Evolutionary conservation across 1,140 invertebrate genomes (phyloP).

Genomic region (Zaprionus ghesquierei): DNA sequence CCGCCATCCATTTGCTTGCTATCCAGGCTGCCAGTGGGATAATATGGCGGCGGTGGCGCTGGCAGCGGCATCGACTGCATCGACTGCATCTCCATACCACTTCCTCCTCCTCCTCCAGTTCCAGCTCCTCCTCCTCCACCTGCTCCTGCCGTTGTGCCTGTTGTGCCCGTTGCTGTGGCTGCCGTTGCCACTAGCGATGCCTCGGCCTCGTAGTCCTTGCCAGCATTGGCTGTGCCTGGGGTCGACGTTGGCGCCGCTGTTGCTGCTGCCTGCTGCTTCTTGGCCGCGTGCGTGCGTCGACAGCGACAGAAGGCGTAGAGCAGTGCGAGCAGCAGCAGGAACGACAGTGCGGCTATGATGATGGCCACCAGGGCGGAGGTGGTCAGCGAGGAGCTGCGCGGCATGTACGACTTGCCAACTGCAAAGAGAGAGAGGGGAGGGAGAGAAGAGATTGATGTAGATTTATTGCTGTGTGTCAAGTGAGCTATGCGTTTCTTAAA

Average conservation of each 20-base stretch:
- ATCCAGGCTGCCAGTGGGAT: conserved; percentile 73
- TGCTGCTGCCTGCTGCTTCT: conserved; percentile 48
- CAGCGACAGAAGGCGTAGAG: conserved; percentile 73
- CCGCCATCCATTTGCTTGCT: conserved; percentile 66
- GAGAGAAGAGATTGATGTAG: neutral
- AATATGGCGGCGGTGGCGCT: conserved; percentile 72
- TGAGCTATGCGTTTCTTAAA: neutral
- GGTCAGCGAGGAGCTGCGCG: conserved; percentile 60
- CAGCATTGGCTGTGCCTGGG: conserved; percentile 18
- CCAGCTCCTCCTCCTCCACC: conserved; percentile 7
- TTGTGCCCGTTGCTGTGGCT: conserved; percentile 12
- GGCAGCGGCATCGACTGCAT: conserved; percentile 5
- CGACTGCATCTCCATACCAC: conserved; percentile 20
- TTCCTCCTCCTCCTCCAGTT: conserved; percentile 5
- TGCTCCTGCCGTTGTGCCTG: conserved; percentile 2
- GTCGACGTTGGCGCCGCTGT: conserved; percentile 20
- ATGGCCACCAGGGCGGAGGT: conserved; percentile 77
- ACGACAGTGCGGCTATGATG: conserved; percentile 65
- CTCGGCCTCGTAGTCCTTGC: conserved; percentile 75
- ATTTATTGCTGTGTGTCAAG: conserved; percentile 2
- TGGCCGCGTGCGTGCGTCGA: conserved; percentile 60
- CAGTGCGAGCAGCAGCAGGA: conserved; percentile 59
- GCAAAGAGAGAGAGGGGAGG: neutral
- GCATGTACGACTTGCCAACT: conserved; percentile 79
- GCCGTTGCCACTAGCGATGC: conserved; percentile 51